Conservation (phyloP, 1,140 invertebrate genomes). For the Campoletis sonorensis region DNA sequence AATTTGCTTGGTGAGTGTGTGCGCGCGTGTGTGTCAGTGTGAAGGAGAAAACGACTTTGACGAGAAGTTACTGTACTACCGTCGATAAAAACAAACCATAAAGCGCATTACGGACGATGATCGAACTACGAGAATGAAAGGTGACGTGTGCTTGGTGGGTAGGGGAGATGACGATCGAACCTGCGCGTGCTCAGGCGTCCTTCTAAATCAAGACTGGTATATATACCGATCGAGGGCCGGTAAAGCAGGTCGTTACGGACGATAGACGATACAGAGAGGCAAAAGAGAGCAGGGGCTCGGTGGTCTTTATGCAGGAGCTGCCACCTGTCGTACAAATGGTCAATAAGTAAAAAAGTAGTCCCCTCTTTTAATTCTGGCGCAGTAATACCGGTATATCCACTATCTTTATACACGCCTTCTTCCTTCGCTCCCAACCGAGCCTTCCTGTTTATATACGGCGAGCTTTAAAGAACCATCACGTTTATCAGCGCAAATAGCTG, state of each 20-base stretch:
- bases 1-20: conserved; percentile 11
- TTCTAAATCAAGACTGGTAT: conserved; percentile 59
- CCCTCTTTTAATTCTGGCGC: conserved; percentile 50
- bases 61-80: conserved; percentile 45
- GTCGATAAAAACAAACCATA: conserved; percentile 76
- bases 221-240: conserved; percentile 66
- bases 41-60: conserved; percentile 32
- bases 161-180: conserved; percentile 54
- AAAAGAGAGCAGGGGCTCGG: background rate
- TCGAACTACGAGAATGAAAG: conserved; percentile 68
- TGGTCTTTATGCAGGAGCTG: conserved; percentile 58
- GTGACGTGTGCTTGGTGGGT: conserved; percentile 63
- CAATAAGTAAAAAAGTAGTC: conserved; percentile 59
- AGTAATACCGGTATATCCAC: conserved; percentile 43
- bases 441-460: background rate
- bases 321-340: conserved; percentile 65
- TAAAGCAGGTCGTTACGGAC: conserved; percentile 62
- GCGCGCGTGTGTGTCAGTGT: no score
- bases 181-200: conserved; percentile 11
- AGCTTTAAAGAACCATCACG: conserved; percentile 38
- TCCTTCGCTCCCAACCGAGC: background rate
- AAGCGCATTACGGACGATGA: conserved; percentile 73
- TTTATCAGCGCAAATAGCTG: conserved; percentile 19
- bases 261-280: conserved; percentile 8
- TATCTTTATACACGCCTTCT: conserved; percentile 2